Evolutionary conservation across 2,888 invertebrate genomes (phyloP).

Genomic region (Pandemis corylana): DNA sequence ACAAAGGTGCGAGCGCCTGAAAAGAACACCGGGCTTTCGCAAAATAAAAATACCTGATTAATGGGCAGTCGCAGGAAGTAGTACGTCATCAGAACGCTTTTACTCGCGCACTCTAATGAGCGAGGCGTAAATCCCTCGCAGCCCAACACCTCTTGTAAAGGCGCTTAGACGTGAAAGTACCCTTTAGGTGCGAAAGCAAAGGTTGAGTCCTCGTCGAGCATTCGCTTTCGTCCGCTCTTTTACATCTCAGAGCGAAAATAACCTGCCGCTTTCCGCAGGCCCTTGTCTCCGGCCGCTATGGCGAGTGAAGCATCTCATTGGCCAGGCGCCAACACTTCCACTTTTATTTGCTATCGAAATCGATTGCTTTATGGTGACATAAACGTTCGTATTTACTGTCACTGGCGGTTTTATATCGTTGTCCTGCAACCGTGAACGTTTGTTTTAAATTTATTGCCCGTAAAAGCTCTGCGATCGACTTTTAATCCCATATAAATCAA

Average conservation of each 20-base stretch:
- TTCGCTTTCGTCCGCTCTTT: constrained; percentile 75
- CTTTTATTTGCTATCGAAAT: constrained; percentile 74
- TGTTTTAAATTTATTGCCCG: constrained; percentile 69
- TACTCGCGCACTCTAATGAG: constrained; percentile 58
- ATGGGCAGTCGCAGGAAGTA: constrained; percentile 19
- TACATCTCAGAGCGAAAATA: constrained; percentile 70
- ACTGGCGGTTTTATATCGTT: constrained; percentile 66
- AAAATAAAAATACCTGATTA: constrained; percentile 21
- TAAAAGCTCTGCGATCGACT: constrained; percentile 61
- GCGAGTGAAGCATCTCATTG: constrained; percentile 69
- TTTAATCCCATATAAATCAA: constrained; percentile 51
- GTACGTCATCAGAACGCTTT: constrained; percentile 19
- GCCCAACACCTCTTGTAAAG: constrained; percentile 61
- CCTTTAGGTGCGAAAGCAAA: constrained; percentile 71
- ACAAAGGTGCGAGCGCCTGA: not conserved
- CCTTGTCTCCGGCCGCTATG: constrained; percentile 62
- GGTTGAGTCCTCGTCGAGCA: constrained; percentile 69
- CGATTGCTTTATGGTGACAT: constrained; percentile 77
- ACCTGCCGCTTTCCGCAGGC: constrained; percentile 63
- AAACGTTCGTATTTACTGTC: constrained; percentile 75
- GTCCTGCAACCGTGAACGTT: constrained; percentile 67
- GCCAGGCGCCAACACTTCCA: constrained; percentile 72
- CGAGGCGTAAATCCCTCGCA: constrained; percentile 62
- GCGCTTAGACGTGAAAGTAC: constrained; percentile 69
- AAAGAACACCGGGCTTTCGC: not conserved